Base-by-base conservation (phyloP, 2,888 invertebrate species). In the Chrysopilus asiliformis region DNA sequence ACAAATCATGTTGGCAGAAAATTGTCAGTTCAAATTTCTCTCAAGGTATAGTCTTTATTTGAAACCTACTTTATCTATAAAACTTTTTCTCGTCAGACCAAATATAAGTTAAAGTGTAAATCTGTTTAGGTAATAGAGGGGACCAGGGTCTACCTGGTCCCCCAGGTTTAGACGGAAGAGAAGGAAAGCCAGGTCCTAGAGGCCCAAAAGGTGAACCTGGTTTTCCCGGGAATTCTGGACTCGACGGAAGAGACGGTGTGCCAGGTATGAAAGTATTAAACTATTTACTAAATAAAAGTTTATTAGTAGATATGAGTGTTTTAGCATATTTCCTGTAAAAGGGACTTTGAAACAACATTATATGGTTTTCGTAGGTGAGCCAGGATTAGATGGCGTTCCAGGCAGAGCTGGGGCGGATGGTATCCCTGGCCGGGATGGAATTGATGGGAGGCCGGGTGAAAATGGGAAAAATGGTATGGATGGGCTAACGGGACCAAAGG, bases 231-330 rank as follows among this genome's bases (percentile, higher is more conserved):
- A 74, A 74, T 29, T 70, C 74, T 1, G 83, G 83, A 0, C 59
- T 89, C 2, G 90, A 91, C 51, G 91, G 90, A 0, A 67, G 86
- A 36, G 87, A 90, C 48, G 90, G 90, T 3, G 76, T 90, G 1
- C 89, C 90, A 0, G 91, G n/a, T n/a, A n/a, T n/a, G n/a, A n/a
- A n/a, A n/a, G n/a, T n/a, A n/a, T n/a, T n/a, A n/a, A n/a, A n/a
- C n/a, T n/a, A n/a, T n/a, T n/a, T n/a, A n/a, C n/a, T n/a, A n/a
- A n/a, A n/a, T n/a, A n/a, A n/a, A n/a, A n/a, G n/a, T n/a, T n/a
- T n/a, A n/a, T n/a, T n/a, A n/a, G n/a, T n/a, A n/a, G n/a, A n/a
- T n/a, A n/a, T n/a, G n/a, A n/a, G n/a, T n/a, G n/a, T n/a, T n/a
- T n/a, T n/a, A n/a, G n/a, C n/a, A n/a, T n/a, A n/a, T n/a, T n/a